Base-by-base conservation (phyloP, 2,888 invertebrate species). In the Glyphotaelius pellucidus region DNA sequence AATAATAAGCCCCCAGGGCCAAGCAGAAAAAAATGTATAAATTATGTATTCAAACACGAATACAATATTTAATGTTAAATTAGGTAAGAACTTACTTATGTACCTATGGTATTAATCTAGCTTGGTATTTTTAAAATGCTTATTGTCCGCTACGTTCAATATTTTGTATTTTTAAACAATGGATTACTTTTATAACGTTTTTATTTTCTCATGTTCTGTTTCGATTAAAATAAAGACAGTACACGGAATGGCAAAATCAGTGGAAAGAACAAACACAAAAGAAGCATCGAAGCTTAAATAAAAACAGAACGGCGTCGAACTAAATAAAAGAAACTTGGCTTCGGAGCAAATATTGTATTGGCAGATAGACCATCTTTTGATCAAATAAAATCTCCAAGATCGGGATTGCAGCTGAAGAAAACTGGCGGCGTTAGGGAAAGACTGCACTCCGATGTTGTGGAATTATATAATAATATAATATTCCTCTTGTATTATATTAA, bases 241-340 rank as follows among this genome's bases (percentile, higher is more conserved):
- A 32, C 81, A 19, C 19, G 19, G 81, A 83, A 83, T 0, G 81
- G 32, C 31, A 5, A 83, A 83, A 83, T 83, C 81, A 83, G 32
- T 7, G 81, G 32, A 83, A 35, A 83, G 25, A 32, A 25, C 32
- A 83, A 32, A 15, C 19, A 83, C 32, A 83, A 83, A 83, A 83
- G 81, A 83, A 83, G 32, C 19, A 32, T 15, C 32, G 14, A 19
- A 32, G 81, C 30, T 19, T 32, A 14, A 19, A 83, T 31, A 31
- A 35, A 14, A 83, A 83, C 14, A 7, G 32, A 32, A 32, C 15
- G 32, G 31, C 31, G 15, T 81, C 14, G 32, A 35, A 32, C 81
- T 83, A 83, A 83, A 83, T 31, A 83, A 83, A 83, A 83, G 81
- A 83, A 83, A 83, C 81, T 83, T 83, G 31, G 32, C 81, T 32